Conservation (phyloP, 1,140 invertebrate genomes). For the Drosophila paulistorum region DNA sequence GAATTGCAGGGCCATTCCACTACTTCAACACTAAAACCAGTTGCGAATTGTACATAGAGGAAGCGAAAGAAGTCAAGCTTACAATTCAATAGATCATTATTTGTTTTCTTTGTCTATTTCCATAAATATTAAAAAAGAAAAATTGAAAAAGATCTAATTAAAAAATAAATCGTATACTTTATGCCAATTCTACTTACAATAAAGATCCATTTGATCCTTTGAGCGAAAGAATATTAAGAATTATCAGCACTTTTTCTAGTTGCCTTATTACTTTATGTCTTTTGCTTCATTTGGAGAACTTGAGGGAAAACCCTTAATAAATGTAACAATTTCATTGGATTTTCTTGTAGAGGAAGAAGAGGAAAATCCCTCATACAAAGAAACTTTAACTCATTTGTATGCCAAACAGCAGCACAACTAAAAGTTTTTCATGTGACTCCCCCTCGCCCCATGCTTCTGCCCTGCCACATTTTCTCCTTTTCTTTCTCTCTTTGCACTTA, state of each 20-base stretch:
- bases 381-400: constrained; percentile 81
- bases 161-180: not conserved
- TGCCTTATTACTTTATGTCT: not conserved
- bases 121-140: too few species aligned
- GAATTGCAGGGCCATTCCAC: too few species aligned
- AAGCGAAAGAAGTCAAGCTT: too few species aligned
- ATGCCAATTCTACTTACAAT: not conserved
- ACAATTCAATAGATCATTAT: too few species aligned
- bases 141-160: too few species aligned
- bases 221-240: too few species aligned
- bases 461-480: constrained; percentile 14
- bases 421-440: constrained; percentile 73
- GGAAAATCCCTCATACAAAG: constrained; percentile 15
- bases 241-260: not conserved
- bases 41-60: too few species aligned
- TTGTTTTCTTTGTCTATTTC: not conserved
- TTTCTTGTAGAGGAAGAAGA: not conserved
- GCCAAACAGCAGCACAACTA: constrained; percentile 76
- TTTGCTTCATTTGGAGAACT: not conserved
- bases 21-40: too few species aligned
- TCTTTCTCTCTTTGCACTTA: constrained; percentile 60
- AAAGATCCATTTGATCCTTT: not conserved
- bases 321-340: constrained; percentile 36
- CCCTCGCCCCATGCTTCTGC: constrained; percentile 40
- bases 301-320: constrained; percentile 20